Conservation (phyloP, 1,140 invertebrate species). For the Ceratina japonica region DNA sequence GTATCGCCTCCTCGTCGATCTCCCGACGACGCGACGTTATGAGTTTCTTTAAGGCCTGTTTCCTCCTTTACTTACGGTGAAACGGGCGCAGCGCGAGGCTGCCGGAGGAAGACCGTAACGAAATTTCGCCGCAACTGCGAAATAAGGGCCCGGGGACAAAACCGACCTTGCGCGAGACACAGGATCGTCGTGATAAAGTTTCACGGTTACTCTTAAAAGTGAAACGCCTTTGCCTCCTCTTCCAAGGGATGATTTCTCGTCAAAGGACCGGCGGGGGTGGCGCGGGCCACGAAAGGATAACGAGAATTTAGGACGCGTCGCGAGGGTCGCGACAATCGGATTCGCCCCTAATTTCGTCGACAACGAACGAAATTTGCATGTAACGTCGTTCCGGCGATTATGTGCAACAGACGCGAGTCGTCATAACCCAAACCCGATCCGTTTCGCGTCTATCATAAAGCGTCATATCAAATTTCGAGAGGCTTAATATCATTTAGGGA, state of each 20-base stretch:
- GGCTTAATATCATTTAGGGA: slow-evolving; percentile 32
- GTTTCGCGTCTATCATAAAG: slow-evolving; percentile 27
- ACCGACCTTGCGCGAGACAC: background rate
- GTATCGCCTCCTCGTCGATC: background rate
- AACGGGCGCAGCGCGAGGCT: background rate
- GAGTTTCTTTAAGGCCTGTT: slow-evolving; percentile 39
- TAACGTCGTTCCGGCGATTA: background rate
- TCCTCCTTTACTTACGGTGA: slow-evolving; percentile 6
- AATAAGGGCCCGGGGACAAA: slow-evolving; percentile 9
- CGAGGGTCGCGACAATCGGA: slow-evolving; percentile 28
- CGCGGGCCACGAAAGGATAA: background rate
- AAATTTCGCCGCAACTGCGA: slow-evolving; percentile 31
- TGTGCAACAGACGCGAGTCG: background rate
- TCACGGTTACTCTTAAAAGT: slow-evolving; percentile 34
- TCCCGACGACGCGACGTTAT: slow-evolving; percentile 10
- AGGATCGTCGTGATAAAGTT: slow-evolving; percentile 23
- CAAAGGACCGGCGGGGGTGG: background rate
- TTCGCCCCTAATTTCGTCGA: slow-evolving; percentile 19
- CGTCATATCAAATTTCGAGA: slow-evolving; percentile 27
- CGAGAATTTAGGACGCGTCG: slow-evolving; percentile 27
- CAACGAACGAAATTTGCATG: background rate
- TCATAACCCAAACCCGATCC: background rate
- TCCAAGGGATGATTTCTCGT: background rate
- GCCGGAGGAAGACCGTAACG: slow-evolving; percentile 10
- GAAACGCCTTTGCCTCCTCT: background rate